Evolutionary conservation across 2,888 invertebrate species (phyloP).

Genomic region (Eilema depressum): DNA sequence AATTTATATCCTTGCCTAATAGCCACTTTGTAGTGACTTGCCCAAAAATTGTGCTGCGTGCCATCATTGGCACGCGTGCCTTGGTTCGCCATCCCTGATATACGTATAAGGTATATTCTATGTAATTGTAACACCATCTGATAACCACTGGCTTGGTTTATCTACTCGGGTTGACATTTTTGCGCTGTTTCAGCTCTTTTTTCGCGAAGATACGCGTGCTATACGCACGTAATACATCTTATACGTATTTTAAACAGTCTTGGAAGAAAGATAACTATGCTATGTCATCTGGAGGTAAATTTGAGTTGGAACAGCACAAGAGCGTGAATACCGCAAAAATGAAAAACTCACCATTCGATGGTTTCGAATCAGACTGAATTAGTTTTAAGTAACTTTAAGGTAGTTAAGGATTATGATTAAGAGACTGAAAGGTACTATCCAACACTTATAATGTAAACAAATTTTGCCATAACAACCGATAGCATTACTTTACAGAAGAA

Average conservation of each 20-base stretch:
- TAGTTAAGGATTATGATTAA: not conserved
- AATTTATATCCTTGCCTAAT: too few species aligned
- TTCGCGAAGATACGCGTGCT: too few species aligned
- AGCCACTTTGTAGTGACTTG: too few species aligned
- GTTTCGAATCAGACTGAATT: constrained; percentile 78
- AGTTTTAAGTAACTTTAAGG: constrained; percentile 52
- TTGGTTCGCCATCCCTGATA: too few species aligned
- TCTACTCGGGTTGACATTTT: constrained; percentile 37
- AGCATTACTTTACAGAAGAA: not conserved
- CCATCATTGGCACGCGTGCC: too few species aligned
- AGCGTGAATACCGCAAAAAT: constrained; percentile 12
- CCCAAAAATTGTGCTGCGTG: too few species aligned
- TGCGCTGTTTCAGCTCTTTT: constrained; percentile 4
- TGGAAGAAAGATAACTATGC: not conserved
- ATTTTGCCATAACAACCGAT: not conserved
- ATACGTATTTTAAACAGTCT: not conserved
- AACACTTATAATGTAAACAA: not conserved
- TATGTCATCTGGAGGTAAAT: not conserved
- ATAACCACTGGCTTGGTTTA: constrained; percentile 52
- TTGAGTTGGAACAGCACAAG: constrained; percentile 9
- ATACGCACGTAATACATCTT: not conserved
- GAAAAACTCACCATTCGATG: constrained; percentile 81
- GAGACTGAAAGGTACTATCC: not conserved
- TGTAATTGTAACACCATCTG: constrained; percentile 19
- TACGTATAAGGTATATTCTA: constrained; percentile 8